These are phyloP conservation scores for Sylvia atricapilla DNA, from an alignment of 2,113 vertebrate species.

Conservation along the genomic window DNA sequence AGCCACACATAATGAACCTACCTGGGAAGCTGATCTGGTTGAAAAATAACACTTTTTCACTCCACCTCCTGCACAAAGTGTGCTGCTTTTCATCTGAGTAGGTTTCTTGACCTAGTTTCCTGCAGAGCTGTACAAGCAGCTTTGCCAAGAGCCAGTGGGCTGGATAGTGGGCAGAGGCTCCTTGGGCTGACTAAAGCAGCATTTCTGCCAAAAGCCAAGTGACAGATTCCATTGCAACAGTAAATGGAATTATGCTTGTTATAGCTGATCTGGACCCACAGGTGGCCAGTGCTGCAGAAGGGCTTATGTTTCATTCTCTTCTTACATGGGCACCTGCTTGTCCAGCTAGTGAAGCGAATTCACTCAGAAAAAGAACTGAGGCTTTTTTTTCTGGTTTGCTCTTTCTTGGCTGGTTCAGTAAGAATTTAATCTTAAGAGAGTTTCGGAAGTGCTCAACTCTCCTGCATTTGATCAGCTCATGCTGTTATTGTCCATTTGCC, in stretches of 20 bases:
- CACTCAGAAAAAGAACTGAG: not conserved
- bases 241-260: not conserved
- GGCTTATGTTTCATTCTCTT: not conserved
- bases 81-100: not conserved
- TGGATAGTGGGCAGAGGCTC: slow-evolving; percentile 24
- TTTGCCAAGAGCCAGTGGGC: slow-evolving; percentile 36
- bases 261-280: not conserved
- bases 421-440: not conserved
- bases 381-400: not conserved
- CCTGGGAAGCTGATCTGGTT: not conserved
- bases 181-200: not conserved
- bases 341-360: not conserved
- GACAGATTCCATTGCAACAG: not conserved
- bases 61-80: not conserved
- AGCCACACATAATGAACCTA: not conserved
- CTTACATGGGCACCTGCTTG: not conserved
- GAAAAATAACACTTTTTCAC: slow-evolving; percentile 7
- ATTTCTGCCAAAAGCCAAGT: not conserved
- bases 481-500: not conserved
- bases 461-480: not conserved
- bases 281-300: not conserved
- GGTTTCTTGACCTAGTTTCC: slow-evolving; percentile 62
- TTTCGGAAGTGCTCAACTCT: not conserved
- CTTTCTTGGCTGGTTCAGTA: not conserved
- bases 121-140: not conserved